Evolutionary conservation across 2,888 invertebrate species (phyloP), one percentile per base, ranked within the genome.

Genomic region (Crossocerus cetratus): DNA sequence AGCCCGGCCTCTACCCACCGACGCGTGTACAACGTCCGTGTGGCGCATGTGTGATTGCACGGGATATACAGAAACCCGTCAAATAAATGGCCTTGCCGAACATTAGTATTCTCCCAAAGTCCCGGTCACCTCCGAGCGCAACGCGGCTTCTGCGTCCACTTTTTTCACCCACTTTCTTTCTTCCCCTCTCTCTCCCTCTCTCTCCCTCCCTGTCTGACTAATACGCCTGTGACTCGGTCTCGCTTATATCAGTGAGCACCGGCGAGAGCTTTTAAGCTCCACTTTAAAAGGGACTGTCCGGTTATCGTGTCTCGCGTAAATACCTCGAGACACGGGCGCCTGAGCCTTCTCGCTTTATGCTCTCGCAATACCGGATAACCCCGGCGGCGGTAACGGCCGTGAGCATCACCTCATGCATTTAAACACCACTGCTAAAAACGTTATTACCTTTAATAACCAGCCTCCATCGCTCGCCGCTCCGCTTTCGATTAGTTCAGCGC

Each of bases 251-350:
- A 32, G 3, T 11, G 32, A 32, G 11, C 5, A 11, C 65, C 59
- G 74, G 59, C 69, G 65, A 77, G 79, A 85, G 86, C 84, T 84
- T 84, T 86, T 85, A 82, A 86, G 83, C 85, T 72, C 63, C 71
- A 81, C 80, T 81, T 83, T 78, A 81, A 81, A 84, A 82, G 78
- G 74, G 74, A 68, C 82, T 81, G 85, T 80, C 83, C 81, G 83
- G 85, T 86, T 86, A 86, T 87, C 85, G 85, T 77, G 77, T 77
- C 23, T 62, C 83, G 80, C 82, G 83, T 85, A 86, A 86, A 86
- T 86, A 86, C 80, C 80, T 80, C 78, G 65, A 65, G 81, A 78
- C 76, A 58, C 75, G 72, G 55, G 57, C 49, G 49, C 49, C 64
- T 70, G 67, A 75, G 62, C 77, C 65, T 63, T 44, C 56, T 66